A percentile compares a stretch with the other conserved stretches of the same genome.
These are phyloP conservation scores for Drosophila persimilis DNA, from an alignment of 1,140 invertebrate species.

Conservation along the genomic window DNA sequence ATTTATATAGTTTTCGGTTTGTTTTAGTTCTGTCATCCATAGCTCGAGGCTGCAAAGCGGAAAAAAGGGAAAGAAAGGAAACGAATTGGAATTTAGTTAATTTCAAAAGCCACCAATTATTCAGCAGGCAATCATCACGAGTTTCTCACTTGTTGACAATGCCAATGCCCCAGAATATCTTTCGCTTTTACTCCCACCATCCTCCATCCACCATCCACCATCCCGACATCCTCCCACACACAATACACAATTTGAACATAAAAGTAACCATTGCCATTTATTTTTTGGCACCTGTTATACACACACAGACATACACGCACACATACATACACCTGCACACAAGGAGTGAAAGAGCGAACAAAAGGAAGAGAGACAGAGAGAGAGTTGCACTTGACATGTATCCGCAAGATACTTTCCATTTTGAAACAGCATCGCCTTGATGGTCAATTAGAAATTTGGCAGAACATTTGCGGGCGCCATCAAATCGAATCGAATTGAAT, in stretches of 20 bases:
- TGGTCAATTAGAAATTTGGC: conserved; percentile 75
- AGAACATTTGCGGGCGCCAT: conserved; percentile 36
- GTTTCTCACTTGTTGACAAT: conserved; percentile 68
- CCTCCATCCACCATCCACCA: neutral
- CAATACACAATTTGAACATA: conserved; percentile 57
- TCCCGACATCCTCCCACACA: conserved; percentile 19
- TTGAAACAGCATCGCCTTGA: conserved; percentile 63
- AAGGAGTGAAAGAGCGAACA: conserved; percentile 18
- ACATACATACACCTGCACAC: conserved; percentile 10
- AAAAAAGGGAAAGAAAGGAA: conserved; percentile 15
- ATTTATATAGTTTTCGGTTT: conserved; percentile 31
- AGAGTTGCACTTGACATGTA: conserved; percentile 61
- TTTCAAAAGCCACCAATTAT: conserved; percentile 28
- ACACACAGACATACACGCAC: conserved; percentile 30
- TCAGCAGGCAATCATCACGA: conserved; percentile 39
- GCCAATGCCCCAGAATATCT: conserved; percentile 33
- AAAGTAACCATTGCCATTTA: conserved; percentile 64
- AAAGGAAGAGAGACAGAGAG: neutral
- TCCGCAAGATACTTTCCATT: conserved; percentile 56
- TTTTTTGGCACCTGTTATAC: conserved; percentile 72
- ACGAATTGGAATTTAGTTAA: conserved; percentile 18
- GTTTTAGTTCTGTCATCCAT: conserved; percentile 59
- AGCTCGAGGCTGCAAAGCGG: conserved; percentile 24
- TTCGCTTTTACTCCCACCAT: conserved; percentile 49
- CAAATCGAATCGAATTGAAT: conserved; percentile 43